Conservation (phyloP, 2,888 invertebrate species). For the Leptinotarsa peninsularis region DNA sequence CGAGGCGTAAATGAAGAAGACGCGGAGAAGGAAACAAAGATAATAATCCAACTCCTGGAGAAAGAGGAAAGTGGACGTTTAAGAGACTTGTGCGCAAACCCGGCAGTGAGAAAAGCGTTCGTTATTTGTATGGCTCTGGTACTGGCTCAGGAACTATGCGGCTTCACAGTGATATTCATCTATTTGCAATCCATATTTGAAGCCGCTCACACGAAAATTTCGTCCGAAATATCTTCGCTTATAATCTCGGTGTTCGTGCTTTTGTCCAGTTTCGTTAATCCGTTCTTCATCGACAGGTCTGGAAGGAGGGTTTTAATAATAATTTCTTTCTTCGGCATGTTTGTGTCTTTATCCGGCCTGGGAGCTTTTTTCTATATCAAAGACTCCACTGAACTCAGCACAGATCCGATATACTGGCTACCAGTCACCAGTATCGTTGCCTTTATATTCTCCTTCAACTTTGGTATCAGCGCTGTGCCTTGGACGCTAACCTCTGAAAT, state of each 20-base stretch:
- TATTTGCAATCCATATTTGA: slow-evolving; percentile 76
- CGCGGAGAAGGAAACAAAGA: slow-evolving; percentile 71
- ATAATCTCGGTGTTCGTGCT: slow-evolving; percentile 82
- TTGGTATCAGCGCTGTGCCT: slow-evolving; percentile 80
- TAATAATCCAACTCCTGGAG: slow-evolving; percentile 41
- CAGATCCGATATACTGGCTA: slow-evolving; percentile 72
- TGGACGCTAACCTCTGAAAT: slow-evolving; percentile 85
- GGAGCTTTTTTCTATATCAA: slow-evolving; percentile 66
- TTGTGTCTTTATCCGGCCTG: slow-evolving; percentile 71
- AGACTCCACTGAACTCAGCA: slow-evolving; percentile 68
- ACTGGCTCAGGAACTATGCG: slow-evolving; percentile 76
- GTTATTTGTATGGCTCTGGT: slow-evolving; percentile 72
- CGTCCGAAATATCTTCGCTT: slow-evolving; percentile 77
- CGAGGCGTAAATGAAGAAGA: slow-evolving; percentile 74
- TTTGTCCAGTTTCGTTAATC: slow-evolving; percentile 76
- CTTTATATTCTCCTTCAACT: slow-evolving; percentile 73
- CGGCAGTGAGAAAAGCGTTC: slow-evolving; percentile 78
- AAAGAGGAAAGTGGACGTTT: slow-evolving; percentile 56
- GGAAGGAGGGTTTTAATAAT: slow-evolving; percentile 80
- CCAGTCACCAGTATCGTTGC: slow-evolving; percentile 78
- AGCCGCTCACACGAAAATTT: slow-evolving; percentile 73
- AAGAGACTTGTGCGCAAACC: slow-evolving; percentile 65
- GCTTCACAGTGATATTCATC: slow-evolving; percentile 63
- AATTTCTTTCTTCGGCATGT: slow-evolving; percentile 75
- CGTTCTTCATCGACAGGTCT: slow-evolving; percentile 79